phyloP scores from a whole-genome alignment of 2,888 invertebrate species.

The Anorthoa munda region DNA sequence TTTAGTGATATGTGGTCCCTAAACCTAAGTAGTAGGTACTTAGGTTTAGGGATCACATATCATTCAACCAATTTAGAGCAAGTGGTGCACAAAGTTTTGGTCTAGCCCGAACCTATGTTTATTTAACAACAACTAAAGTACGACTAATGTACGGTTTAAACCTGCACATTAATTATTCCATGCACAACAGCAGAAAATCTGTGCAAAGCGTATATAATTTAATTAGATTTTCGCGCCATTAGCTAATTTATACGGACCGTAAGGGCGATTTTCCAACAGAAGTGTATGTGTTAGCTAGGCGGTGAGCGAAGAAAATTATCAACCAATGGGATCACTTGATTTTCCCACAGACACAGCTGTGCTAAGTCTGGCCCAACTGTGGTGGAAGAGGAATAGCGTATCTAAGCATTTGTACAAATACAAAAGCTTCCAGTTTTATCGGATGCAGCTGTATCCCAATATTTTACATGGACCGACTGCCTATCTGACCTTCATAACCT shows the following conservation, averaged over 20 bases:
- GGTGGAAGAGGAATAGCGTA: neutral
- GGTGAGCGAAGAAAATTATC: neutral
- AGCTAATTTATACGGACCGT: constrained; percentile 34
- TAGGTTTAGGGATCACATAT: no score
- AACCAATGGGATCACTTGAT: neutral
- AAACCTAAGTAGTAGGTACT: no score
- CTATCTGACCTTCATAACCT: no score
- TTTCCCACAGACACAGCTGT: neutral
- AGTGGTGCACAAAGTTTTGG: neutral
- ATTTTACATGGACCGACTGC: no score
- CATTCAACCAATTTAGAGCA: neutral
- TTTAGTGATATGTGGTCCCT: no score
- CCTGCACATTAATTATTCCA: constrained; percentile 6
- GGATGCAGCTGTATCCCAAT: no score
- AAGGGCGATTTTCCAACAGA: neutral
- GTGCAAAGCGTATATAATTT: constrained; percentile 26
- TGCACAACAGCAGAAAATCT: constrained; percentile 33
- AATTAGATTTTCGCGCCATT: constrained; percentile 40
- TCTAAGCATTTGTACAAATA: neutral
- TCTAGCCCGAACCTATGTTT: neutral
- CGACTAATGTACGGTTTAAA: neutral
- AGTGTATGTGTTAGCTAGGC: no score
- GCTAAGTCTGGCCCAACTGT: neutral
- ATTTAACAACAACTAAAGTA: constrained; percentile 2
- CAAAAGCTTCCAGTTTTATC: no score